phyloP scores from a whole-genome alignment of 2,113 vertebrate species.

The Toxotes chatareus region DNA sequence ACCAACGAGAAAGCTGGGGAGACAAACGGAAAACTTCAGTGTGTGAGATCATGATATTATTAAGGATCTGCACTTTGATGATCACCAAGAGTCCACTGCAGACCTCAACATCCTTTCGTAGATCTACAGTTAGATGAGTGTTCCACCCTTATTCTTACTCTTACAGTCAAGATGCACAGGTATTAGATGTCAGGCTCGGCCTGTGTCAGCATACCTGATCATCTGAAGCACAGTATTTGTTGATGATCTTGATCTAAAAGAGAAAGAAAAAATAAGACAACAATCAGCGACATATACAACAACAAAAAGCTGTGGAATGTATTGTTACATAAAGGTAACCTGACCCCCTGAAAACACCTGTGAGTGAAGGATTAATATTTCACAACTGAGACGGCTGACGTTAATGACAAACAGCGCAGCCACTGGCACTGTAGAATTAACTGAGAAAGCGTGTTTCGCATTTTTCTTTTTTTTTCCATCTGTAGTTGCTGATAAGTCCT shows the following conservation, averaged over 20 bases:
- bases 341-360: background rate
- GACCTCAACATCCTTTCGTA: background rate
- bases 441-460: too few relatives aligned
- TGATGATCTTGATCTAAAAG: constrained; percentile 90
- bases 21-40: background rate
- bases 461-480: too few relatives aligned
- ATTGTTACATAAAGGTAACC: background rate
- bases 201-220: constrained; percentile 87
- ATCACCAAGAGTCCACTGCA: background rate
- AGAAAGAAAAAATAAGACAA: constrained; percentile 10
- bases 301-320: background rate
- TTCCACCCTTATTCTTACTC: background rate
- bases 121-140: background rate
- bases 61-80: background rate
- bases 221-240: constrained; percentile 89
- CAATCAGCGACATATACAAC: background rate
- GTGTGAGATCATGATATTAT: background rate
- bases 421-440: too few relatives aligned
- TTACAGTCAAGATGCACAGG: background rate
- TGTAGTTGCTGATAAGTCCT: background rate
- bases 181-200: background rate
- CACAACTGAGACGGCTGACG: background rate
- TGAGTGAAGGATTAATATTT: background rate
- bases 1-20: background rate
- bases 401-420: background rate